These are phyloP conservation scores for Leucophenga maculata DNA, from an alignment of 2,888 invertebrate species.

Conservation along the genomic window DNA sequence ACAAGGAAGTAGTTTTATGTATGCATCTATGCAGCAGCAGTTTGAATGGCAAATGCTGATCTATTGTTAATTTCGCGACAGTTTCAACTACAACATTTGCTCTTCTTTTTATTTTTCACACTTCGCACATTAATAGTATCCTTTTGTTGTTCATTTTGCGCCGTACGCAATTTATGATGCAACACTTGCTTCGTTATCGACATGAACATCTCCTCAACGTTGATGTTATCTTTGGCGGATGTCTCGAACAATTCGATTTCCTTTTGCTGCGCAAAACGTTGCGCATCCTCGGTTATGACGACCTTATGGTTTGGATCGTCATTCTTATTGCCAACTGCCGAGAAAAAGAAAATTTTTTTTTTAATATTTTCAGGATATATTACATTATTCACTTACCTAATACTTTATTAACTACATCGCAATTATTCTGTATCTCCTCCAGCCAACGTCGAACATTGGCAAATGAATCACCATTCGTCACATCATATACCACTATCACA, in stretches of 20 bases:
- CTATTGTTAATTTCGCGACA: background rate
- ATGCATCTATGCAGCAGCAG: too few relatives aligned
- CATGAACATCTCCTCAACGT: constrained; percentile 96
- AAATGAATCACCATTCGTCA: constrained; percentile 98
- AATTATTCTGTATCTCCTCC: constrained; percentile 99
- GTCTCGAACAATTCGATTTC: constrained; percentile 97
- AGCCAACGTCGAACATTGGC: constrained; percentile 99
- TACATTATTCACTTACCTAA: constrained; percentile 78
- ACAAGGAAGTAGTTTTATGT: too few relatives aligned
- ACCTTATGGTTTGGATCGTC: constrained; percentile 96
- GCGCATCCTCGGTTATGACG: constrained; percentile 96
- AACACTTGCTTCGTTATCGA: constrained; percentile 76
- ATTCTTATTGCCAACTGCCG: constrained; percentile 93
- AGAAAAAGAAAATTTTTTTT: constrained; percentile 11
- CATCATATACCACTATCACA: constrained; percentile 99
- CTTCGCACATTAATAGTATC: constrained; percentile 68
- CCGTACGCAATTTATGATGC: constrained; percentile 70
- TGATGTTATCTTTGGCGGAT: constrained; percentile 98
- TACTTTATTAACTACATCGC: constrained; percentile 98
- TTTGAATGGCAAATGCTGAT: too few relatives aligned
- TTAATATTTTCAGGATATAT: background rate
- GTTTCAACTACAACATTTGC: constrained; percentile 72
- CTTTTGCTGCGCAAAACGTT: constrained; percentile 97
- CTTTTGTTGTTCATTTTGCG: constrained; percentile 70
- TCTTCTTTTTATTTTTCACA: constrained; percentile 67